Evolutionary conservation across 1,140 invertebrate species (phyloP).

Genomic region (Orius insidiosus): DNA sequence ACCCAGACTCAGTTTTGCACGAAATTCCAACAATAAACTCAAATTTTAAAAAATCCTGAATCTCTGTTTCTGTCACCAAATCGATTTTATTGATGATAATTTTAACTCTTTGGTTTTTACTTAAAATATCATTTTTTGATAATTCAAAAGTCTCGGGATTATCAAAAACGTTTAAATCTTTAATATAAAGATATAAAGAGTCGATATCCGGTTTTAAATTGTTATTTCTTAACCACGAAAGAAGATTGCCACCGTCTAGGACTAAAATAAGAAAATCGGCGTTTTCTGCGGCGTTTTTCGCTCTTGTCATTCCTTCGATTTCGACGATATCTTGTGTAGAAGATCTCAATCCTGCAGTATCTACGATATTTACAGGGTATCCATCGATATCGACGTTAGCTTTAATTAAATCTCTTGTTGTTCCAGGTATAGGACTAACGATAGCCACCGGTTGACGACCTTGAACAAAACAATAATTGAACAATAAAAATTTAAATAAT

Average conservation of each 20-base stretch:
- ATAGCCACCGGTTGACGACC: slow-evolving; percentile 62
- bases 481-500: no score
- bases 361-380: slow-evolving; percentile 62
- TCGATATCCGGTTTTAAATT: background rate
- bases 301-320: slow-evolving; percentile 56
- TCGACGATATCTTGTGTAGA: slow-evolving; percentile 50
- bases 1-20: slow-evolving; percentile 39
- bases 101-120: background rate
- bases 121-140: background rate
- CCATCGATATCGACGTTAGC: slow-evolving; percentile 56
- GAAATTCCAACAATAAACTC: slow-evolving; percentile 27
- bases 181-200: background rate
- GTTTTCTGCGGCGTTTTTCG: slow-evolving; percentile 35
- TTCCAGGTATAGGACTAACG: slow-evolving; percentile 69
- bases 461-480: slow-evolving; percentile 18
- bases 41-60: slow-evolving; percentile 15
- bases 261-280: slow-evolving; percentile 54
- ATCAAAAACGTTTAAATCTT: background rate
- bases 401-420: slow-evolving; percentile 76
- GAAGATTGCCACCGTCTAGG: slow-evolving; percentile 33
- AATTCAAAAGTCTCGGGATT: background rate
- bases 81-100: slow-evolving; percentile 28
- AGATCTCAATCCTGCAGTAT: slow-evolving; percentile 69
- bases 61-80: slow-evolving; percentile 26
- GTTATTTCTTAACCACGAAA: background rate